Conservation (phyloP, 2,797 vertebrate genomes). For the Yasuhikotakia modesta region DNA sequence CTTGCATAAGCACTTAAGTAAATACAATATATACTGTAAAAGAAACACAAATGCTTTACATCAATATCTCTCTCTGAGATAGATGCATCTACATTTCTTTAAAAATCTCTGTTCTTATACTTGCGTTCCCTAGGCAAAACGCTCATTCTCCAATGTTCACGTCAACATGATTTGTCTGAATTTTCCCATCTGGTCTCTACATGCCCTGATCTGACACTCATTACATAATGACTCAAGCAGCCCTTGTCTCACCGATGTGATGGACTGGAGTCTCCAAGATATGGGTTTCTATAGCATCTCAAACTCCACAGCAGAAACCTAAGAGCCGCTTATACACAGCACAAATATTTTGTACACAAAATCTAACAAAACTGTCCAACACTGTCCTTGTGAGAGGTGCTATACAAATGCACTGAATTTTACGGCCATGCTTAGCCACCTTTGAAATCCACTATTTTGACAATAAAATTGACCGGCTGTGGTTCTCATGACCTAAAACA, state of each 20-base stretch:
- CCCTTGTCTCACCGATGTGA: slow-evolving; percentile 17
- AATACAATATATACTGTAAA: neutral
- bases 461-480: neutral
- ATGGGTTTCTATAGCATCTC: neutral
- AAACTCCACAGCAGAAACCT: neutral
- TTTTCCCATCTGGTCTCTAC: slow-evolving; percentile 37
- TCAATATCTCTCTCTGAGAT: too few species aligned
- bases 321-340: neutral
- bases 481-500: neutral
- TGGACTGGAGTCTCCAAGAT: slow-evolving; percentile 8
- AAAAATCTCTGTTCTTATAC: slow-evolving; percentile 11
- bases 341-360: neutral
- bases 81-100: too few species aligned
- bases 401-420: neutral
- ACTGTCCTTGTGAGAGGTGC: neutral
- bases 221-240: slow-evolving; percentile 38
- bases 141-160: slow-evolving; percentile 22
- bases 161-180: slow-evolving; percentile 39
- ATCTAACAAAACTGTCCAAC: neutral
- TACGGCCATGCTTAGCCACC: neutral
- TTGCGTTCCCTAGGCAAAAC: slow-evolving; percentile 19
- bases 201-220: slow-evolving; percentile 21
- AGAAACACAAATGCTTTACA: neutral
- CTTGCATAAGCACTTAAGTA: neutral
- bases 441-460: neutral